Evolutionary conservation across 2,113 vertebrate species (phyloP).

Genomic region (Ameiurus melas): DNA sequence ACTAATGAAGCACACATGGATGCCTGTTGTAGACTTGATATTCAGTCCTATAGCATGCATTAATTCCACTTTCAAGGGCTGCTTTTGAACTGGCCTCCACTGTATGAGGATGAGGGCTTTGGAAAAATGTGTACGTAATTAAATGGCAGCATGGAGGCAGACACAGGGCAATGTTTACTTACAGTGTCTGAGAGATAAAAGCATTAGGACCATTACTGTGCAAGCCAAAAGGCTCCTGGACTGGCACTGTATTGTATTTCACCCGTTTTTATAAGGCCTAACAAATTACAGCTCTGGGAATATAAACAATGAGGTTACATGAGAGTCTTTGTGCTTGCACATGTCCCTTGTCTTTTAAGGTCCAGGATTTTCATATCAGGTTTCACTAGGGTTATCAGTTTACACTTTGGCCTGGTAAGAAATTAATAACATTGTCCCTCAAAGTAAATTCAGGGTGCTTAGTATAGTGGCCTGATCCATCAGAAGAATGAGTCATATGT

Average conservation of each 20-base stretch:
- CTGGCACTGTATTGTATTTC: conserved; percentile 58
- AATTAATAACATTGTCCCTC: conserved; percentile 51
- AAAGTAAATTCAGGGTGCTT: conserved; percentile 17
- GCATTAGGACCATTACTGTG: conserved; percentile 59
- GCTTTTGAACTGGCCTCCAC: conserved; percentile 41
- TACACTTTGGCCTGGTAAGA: conserved; percentile 39
- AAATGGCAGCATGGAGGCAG: conserved; percentile 55
- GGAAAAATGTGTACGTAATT: conserved; percentile 47
- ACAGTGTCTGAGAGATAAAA: conserved; percentile 60
- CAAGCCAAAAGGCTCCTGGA: conserved; percentile 49
- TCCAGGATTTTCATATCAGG: conserved; percentile 50
- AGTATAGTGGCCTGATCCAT: conserved; percentile 31
- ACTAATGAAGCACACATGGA: conserved; percentile 13
- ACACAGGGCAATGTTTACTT: conserved; percentile 53
- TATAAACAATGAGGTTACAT: conserved; percentile 54
- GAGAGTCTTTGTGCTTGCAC: conserved; percentile 57
- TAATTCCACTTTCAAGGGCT: conserved; percentile 19
- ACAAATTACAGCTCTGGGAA: conserved; percentile 60
- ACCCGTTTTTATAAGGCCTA: conserved; percentile 54
- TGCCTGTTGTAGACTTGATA: background rate
- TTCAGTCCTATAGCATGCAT: background rate
- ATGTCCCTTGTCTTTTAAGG: conserved; percentile 51
- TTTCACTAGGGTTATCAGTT: conserved; percentile 50
- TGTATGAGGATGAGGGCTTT: conserved; percentile 54
- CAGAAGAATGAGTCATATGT: background rate